These are phyloP conservation scores for Epicampocera succincta DNA, from an alignment of 2,888 invertebrate species.

Conservation along the genomic window DNA sequence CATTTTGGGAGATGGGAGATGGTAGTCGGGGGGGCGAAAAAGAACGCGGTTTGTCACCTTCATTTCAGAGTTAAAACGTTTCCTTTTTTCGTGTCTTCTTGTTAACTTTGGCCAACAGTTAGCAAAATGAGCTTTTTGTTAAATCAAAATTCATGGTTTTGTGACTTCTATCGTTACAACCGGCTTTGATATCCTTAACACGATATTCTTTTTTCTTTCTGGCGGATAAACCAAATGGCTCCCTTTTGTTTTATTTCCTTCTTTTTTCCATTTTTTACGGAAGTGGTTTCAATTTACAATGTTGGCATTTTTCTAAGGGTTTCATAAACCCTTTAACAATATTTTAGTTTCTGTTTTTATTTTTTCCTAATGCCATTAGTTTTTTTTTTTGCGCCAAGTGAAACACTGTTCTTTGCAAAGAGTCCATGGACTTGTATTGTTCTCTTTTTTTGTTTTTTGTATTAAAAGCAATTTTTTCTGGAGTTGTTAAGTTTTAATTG, in stretches of 20 bases:
- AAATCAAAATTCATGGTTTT: constrained; percentile 80
- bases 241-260: constrained; percentile 28
- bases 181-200: constrained; percentile 44
- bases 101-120: constrained; percentile 46
- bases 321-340: constrained; percentile 27
- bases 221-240: constrained; percentile 53
- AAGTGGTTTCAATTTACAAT: constrained; percentile 70
- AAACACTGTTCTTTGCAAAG: neutral
- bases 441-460: constrained; percentile 30
- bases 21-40: neutral
- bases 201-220: constrained; percentile 7
- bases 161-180: constrained; percentile 70
- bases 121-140: constrained; percentile 68
- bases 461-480: constrained; percentile 51
- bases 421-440: constrained; percentile 43
- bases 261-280: constrained; percentile 51
- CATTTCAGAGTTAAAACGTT: constrained; percentile 42
- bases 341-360: constrained; percentile 38
- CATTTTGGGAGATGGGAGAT: neutral
- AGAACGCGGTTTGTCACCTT: constrained; percentile 67
- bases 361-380: constrained; percentile 45
- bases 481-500: constrained; percentile 69
- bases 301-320: constrained; percentile 62
- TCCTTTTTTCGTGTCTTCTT: neutral
- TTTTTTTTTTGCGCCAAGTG: constrained; percentile 14